phyloP scores from a whole-genome alignment of 2,888 invertebrate genomes.

The Endomychus coccineus region DNA sequence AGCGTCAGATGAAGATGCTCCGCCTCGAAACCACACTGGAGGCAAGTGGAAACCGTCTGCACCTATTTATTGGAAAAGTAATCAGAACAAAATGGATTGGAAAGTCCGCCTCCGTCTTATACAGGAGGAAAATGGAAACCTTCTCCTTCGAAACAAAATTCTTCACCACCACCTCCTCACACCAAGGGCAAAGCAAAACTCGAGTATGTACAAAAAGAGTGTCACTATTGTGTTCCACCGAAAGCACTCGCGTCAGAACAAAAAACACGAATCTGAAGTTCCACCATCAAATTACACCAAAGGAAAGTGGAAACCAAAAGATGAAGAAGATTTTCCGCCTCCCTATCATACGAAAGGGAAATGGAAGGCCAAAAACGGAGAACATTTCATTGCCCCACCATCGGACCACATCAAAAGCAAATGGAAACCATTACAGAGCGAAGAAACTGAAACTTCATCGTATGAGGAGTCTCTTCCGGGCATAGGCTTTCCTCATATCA shows the following conservation, averaged over 20 bases:
- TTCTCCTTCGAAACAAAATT: slow-evolving; percentile 12
- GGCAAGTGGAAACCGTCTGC: slow-evolving; percentile 69
- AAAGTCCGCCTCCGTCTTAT: slow-evolving; percentile 49
- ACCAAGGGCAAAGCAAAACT: slow-evolving; percentile 23
- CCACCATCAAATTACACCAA: slow-evolving; percentile 51
- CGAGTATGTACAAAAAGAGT: slow-evolving; percentile 47
- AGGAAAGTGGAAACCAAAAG: slow-evolving; percentile 46
- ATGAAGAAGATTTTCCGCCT: slow-evolving; percentile 51
- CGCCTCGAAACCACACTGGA: slow-evolving; percentile 53
- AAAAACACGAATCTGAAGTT: slow-evolving; percentile 46
- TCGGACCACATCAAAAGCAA: slow-evolving; percentile 55
- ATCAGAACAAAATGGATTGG: slow-evolving; percentile 45
- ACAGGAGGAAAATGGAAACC: slow-evolving; percentile 62
- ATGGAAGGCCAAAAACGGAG: slow-evolving; percentile 37
- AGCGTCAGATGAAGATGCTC: slow-evolving; percentile 43
- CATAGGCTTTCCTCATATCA: no score
- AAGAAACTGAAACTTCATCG: slow-evolving; percentile 32
- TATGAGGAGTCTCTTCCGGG: slow-evolving; percentile 53
- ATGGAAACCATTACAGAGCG: slow-evolving; percentile 61
- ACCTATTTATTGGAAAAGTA: slow-evolving; percentile 37
- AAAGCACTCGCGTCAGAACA: slow-evolving; percentile 15
- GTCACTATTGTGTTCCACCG: slow-evolving; percentile 32
- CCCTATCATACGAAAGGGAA: slow-evolving; percentile 57
- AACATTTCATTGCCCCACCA: slow-evolving; percentile 30
- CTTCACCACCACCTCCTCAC: slow-evolving; percentile 24